A percentile compares a stretch with the other conserved stretches of the same genome.
Conservation (phyloP, 2,888 invertebrate species). For the Galerucella nymphaeae region DNA sequence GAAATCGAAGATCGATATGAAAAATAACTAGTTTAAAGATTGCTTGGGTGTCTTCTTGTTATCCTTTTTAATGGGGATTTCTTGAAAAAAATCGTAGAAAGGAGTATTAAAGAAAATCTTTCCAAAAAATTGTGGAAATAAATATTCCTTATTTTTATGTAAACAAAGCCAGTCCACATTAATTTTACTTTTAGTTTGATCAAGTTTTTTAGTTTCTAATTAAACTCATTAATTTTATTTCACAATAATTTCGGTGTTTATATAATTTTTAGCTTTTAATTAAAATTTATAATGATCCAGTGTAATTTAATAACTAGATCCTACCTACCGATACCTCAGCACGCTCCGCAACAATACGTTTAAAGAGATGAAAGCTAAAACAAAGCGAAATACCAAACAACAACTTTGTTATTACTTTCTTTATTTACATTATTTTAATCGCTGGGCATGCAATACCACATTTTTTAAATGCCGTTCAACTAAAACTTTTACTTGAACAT, state of each 20-base stretch:
- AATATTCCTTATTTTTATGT: too few species aligned
- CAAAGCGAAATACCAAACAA: conserved; percentile 5
- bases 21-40: neutral
- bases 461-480: neutral
- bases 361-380: conserved; percentile 4
- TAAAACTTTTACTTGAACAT: neutral
- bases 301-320: neutral
- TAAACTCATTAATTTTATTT: too few species aligned
- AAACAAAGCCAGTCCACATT: too few species aligned
- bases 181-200: too few species aligned
- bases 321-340: neutral
- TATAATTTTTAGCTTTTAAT: neutral
- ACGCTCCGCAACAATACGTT: neutral
- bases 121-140: too few species aligned
- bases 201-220: too few species aligned
- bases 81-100: too few species aligned
- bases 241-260: neutral
- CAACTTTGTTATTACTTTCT: conserved; percentile 4
- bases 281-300: neutral
- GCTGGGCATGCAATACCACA: neutral
- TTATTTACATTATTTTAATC: conserved; percentile 7
- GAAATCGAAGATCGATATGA: conserved; percentile 3
- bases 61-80: too few species aligned
- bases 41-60: too few species aligned
- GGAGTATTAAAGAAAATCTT: too few species aligned